Evolutionary conservation across 2,888 invertebrate species (phyloP).

Genomic region (Chironomus tentans): DNA sequence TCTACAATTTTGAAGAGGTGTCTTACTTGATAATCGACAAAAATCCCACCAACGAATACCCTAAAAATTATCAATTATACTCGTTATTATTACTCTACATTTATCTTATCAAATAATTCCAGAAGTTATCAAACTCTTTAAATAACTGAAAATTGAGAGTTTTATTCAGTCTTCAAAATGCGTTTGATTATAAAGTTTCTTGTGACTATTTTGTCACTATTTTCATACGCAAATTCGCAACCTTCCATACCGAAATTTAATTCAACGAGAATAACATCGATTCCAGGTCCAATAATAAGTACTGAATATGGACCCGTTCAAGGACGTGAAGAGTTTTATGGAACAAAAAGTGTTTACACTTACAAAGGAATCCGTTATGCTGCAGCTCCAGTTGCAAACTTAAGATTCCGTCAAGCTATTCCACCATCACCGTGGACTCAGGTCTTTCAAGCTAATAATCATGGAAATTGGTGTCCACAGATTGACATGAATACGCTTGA

Average conservation of each 20-base stretch:
- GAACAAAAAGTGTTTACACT: background rate
- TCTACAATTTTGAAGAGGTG: too few relatives aligned
- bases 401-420: constrained; percentile 11
- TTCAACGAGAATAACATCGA: background rate
- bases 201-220: background rate
- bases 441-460: background rate
- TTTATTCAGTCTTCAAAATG: background rate
- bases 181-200: background rate
- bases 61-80: too few relatives aligned
- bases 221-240: too few relatives aligned
- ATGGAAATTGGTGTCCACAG: constrained; percentile 17
- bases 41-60: too few relatives aligned
- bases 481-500: background rate
- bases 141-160: background rate
- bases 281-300: constrained; percentile 18
- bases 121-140: background rate
- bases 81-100: too few relatives aligned
- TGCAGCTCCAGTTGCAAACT: constrained; percentile 9
- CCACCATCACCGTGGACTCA: background rate
- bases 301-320: constrained; percentile 20
- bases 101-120: too few relatives aligned
- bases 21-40: too few relatives aligned
- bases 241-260: too few relatives aligned
- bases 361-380: constrained; percentile 18
- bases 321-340: constrained; percentile 13